Evolutionary conservation across 2,888 invertebrate genomes (phyloP), one percentile per base, ranked within the genome.

Genomic region (Coecobrya sp.): DNA sequence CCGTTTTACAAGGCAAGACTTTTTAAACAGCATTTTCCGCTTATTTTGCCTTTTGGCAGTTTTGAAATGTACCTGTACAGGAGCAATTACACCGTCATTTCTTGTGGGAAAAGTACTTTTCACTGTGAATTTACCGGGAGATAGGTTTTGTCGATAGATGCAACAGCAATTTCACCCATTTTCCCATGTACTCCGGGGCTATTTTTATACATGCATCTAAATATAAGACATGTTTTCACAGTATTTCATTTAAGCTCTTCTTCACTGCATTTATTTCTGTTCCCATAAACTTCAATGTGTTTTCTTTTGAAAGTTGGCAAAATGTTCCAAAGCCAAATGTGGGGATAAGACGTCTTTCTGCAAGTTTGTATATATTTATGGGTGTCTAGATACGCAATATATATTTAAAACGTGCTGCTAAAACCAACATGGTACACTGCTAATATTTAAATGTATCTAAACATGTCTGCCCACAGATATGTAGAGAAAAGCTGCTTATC

Each of bases 21-120:
- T 59, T 52, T 36, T 76, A 59, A 87, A 87, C 27, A 87, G 27
- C 52, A n/a, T 59, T 87, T 87, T 87, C 87, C 87, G 59, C 42
- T 76, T 87, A 76, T 76, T 87, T 87, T 76, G 42, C 52, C 36
- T 55, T 30, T 30, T 10, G 11, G 30, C 11, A 52, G 86, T 13
- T 73, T 73, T 55, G 30, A 52, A 68, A 68, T 36, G 68, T 11
- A 25, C 49, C 10, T 22, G 22, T 27, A 70, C 27, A 49, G 16
- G 25, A 65, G 49, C 62, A 88, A 81, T 81, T 81, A 88, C 81
- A 59, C 87, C 36, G 11, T 10, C 1, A 70, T 76, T 87, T 76
- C 73, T 73, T 55, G n/a, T 62, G 86, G 42, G 73, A 73, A 59
- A 76, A 73, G 86, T 59, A 59, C 76, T 76, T 76, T 76, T n/a